Percentiles rank a stretch among this genome's conserved stretches.
Evolutionary conservation across 2,113 vertebrate species (phyloP).

Genomic region (Gadus chalcogrammus): DNA sequence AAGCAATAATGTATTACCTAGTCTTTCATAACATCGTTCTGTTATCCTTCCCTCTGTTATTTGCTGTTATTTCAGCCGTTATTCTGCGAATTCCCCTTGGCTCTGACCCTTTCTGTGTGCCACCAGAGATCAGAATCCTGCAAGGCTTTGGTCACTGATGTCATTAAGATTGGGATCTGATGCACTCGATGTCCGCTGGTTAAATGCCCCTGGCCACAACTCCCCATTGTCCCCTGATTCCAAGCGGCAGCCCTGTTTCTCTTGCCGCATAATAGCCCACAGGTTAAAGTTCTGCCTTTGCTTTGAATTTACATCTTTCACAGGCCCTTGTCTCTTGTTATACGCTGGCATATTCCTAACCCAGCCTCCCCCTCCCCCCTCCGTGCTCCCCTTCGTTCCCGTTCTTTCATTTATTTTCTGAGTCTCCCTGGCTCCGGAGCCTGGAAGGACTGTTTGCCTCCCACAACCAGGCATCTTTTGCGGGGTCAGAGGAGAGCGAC

Average conservation of each 20-base stretch:
- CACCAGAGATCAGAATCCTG: constrained; percentile 66
- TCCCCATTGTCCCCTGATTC: constrained; percentile 69
- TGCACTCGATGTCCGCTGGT: constrained; percentile 65
- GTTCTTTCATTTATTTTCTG: constrained; percentile 37
- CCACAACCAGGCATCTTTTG: constrained; percentile 62
- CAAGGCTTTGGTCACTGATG: constrained; percentile 64
- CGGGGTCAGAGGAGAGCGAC: constrained; percentile 71
- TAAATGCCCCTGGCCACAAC: constrained; percentile 67
- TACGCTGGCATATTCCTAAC: constrained; percentile 33
- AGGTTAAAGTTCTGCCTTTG: constrained; percentile 72
- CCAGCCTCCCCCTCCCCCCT: background rate
- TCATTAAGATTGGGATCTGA: constrained; percentile 73
- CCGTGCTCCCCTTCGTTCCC: constrained; percentile 17
- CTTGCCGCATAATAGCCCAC: constrained; percentile 64
- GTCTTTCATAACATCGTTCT: constrained; percentile 56
- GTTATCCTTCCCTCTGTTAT: constrained; percentile 49
- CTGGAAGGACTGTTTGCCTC: constrained; percentile 57
- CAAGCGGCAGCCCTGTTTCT: constrained; percentile 67
- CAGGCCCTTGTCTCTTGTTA: constrained; percentile 47
- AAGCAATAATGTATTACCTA: constrained; percentile 53
- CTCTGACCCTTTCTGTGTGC: constrained; percentile 58
- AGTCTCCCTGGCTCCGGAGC: constrained; percentile 40
- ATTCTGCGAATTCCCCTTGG: constrained; percentile 54
- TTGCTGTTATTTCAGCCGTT: constrained; percentile 38
- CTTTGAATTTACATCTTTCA: constrained; percentile 73